Conservation (phyloP, 37 sponge, comb jelly and placozoan genomes). For the Spongia lamella region DNA sequence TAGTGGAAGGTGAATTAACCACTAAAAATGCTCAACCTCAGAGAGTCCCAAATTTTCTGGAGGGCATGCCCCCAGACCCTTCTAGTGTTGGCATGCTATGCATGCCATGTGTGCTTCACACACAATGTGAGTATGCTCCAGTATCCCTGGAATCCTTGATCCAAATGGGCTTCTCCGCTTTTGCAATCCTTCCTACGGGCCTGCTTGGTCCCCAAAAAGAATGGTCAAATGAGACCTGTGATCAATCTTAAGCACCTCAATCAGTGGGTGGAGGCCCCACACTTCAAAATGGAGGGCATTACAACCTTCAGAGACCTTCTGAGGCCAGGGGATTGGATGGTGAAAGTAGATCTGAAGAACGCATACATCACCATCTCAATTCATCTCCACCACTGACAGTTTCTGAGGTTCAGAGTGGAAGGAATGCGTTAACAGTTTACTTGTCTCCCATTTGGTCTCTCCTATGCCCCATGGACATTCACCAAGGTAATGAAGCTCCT, state of each 20-base stretch:
- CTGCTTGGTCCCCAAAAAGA: constrained; percentile 3
- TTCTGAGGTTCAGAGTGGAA: constrained; percentile 2
- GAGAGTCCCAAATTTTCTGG: too few relatives aligned
- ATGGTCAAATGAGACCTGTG: constrained; percentile 12
- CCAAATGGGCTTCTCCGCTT: too few relatives aligned
- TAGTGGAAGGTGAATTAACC: too few relatives aligned
- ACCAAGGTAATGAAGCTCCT: constrained; percentile 6
- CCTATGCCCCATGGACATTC: not conserved
- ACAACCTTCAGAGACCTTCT: not conserved
- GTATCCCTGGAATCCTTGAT: too few relatives aligned
- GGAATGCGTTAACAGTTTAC: too few relatives aligned
- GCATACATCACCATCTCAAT: constrained; percentile 20
- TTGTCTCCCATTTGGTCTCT: too few relatives aligned
- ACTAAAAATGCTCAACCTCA: too few relatives aligned
- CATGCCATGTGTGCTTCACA: too few relatives aligned
- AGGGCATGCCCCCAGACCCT: too few relatives aligned
- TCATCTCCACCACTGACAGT: not conserved
- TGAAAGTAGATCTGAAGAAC: constrained; percentile 21
- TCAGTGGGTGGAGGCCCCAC: constrained; percentile 2
- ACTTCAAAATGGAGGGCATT: constrained; percentile 36
- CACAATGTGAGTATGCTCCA: too few relatives aligned
- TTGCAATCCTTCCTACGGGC: too few relatives aligned
- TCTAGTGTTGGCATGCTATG: too few relatives aligned
- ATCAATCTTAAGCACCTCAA: constrained; percentile 23
- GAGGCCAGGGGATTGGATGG: constrained; percentile 18